A percentile compares a stretch with the other conserved stretches of the same genome.
These are phyloP conservation scores for Melanerpes formicivorus DNA, from an alignment of 2,113 vertebrate species.

Conservation along the genomic window DNA sequence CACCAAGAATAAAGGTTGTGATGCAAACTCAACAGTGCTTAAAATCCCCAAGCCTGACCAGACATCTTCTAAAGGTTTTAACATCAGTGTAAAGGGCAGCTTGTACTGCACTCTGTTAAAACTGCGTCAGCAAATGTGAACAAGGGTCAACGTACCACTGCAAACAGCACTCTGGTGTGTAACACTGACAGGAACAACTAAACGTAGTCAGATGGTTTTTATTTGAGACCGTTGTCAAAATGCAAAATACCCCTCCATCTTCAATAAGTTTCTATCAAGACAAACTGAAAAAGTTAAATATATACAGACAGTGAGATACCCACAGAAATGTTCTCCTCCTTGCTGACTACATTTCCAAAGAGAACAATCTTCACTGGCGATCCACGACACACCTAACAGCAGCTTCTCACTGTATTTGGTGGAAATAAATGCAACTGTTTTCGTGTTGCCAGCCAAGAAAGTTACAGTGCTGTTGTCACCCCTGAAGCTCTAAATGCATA, in stretches of 20 bases:
- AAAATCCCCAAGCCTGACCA: neutral
- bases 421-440: neutral
- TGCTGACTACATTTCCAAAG: neutral
- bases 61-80: neutral
- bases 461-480: neutral
- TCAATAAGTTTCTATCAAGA: neutral
- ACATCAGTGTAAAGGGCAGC: neutral
- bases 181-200: neutral
- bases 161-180: neutral
- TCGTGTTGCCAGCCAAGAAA: neutral
- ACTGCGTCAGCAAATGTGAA: neutral
- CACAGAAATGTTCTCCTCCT: neutral
- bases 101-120: neutral
- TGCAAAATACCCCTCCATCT: neutral
- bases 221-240: neutral
- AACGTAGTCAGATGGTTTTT: neutral
- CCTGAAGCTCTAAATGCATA: neutral
- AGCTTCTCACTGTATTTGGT: neutral
- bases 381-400: neutral
- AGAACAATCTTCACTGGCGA: neutral
- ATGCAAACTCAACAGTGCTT: neutral
- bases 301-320: neutral
- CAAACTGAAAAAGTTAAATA: neutral
- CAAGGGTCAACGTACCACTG: rapidly evolving
- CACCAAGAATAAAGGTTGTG: neutral